phyloP scores from a whole-genome alignment of 2,797 vertebrate species.

The Melanotaenia nigrans region DNA sequence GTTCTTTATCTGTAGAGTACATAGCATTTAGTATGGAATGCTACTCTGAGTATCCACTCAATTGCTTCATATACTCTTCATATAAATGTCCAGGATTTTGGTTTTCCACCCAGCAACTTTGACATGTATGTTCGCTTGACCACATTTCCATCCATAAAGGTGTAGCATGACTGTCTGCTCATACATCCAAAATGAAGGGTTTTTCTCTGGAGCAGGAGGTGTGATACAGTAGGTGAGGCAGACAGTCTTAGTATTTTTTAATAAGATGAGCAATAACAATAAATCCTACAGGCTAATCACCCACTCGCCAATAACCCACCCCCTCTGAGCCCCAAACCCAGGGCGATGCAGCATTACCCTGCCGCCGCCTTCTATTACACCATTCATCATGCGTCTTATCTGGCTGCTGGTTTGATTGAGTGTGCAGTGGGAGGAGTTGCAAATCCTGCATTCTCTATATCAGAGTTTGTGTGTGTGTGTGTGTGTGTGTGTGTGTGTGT shows the following conservation, averaged over 20 bases:
- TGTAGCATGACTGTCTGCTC: constrained; percentile 24
- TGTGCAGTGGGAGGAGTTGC: constrained; percentile 60
- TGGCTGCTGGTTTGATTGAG: constrained; percentile 72
- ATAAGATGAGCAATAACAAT: constrained; percentile 81
- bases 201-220: constrained; percentile 35
- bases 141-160: constrained; percentile 21
- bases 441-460: constrained; percentile 54
- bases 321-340: constrained; percentile 53
- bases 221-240: constrained; percentile 41
- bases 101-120: constrained; percentile 28
- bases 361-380: constrained; percentile 76
- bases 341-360: constrained; percentile 73
- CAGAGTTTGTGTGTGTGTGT: constrained; percentile 19
- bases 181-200: constrained; percentile 21
- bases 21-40: constrained; percentile 31
- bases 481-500: constrained; percentile 37
- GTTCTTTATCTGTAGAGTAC: constrained; percentile 36
- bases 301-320: constrained; percentile 53
- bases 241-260: constrained; percentile 74
- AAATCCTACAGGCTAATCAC: constrained; percentile 82
- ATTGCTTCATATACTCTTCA: background rate
- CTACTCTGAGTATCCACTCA: constrained; percentile 1
- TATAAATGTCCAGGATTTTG: constrained; percentile 10
- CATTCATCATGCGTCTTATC: constrained; percentile 83
- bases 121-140: constrained; percentile 1